These are phyloP conservation scores for Dasyprocta punctata DNA, from an alignment of 2,113 vertebrate species.

Conservation along the genomic window DNA sequence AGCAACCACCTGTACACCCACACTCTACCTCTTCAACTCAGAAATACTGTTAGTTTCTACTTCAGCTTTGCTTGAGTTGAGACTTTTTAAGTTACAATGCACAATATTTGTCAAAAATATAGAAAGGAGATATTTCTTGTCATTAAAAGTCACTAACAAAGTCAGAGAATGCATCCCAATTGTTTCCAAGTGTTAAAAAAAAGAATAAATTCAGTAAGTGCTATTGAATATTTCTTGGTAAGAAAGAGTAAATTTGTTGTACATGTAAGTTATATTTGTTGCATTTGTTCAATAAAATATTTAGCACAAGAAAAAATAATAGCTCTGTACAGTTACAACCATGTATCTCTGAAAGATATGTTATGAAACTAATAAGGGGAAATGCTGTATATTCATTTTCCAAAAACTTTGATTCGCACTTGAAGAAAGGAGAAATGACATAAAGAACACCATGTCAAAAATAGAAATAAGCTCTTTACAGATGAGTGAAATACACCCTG, in stretches of 20 bases:
- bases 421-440: neutral
- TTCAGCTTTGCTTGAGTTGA: neutral
- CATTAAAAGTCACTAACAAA: neutral
- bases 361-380: neutral
- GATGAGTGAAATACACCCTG: neutral
- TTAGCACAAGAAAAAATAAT: neutral
- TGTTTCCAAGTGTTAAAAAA: neutral
- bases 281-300: neutral
- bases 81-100: neutral
- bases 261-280: neutral
- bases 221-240: neutral
- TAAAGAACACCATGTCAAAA: neutral
- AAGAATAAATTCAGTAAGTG: neutral
- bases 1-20: neutral
- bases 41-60: neutral
- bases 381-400: neutral
- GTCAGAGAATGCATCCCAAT: neutral
- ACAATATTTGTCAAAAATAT: neutral
- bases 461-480: neutral
- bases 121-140: neutral
- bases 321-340: neutral
- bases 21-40: neutral
- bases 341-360: neutral
- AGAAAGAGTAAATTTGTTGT: neutral
- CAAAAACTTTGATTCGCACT: neutral